A percentile compares a stretch with the other conserved stretches of the same genome.
These are phyloP conservation scores for Symphodus melops DNA, from an alignment of 2,113 vertebrate species.

Conservation along the genomic window DNA sequence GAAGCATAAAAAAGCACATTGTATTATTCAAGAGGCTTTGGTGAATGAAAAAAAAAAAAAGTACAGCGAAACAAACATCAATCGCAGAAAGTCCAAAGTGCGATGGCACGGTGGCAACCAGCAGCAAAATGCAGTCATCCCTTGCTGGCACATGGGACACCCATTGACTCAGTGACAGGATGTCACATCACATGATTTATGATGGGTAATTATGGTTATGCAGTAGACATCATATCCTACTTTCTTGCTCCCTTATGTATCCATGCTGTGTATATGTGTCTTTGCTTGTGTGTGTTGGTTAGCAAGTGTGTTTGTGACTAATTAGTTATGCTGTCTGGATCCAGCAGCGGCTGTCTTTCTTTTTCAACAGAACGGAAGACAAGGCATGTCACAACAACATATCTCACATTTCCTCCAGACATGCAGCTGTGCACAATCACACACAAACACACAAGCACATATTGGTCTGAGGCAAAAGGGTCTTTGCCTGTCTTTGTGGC, in stretches of 20 bases:
- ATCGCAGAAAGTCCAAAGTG: slow-evolving; percentile 11
- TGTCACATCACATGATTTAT: slow-evolving; percentile 84
- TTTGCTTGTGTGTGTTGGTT: slow-evolving; percentile 28
- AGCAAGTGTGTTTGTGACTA: slow-evolving; percentile 71
- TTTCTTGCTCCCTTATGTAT: slow-evolving; percentile 62
- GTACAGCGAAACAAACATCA: slow-evolving; percentile 35
- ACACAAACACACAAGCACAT: slow-evolving; percentile 15
- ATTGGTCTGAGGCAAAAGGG: slow-evolving; percentile 23
- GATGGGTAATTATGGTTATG: slow-evolving; percentile 84
- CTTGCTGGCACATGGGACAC: slow-evolving; percentile 61
- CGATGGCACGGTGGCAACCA: slow-evolving; percentile 46
- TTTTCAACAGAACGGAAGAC: slow-evolving; percentile 75
- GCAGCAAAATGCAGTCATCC: slow-evolving; percentile 76
- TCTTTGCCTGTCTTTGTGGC: neutral
- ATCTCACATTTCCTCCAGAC: slow-evolving; percentile 72
- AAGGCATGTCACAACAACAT: slow-evolving; percentile 83
- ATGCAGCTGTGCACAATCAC: slow-evolving; percentile 32
- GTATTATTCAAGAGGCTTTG: slow-evolving; percentile 40
- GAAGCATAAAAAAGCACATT: slow-evolving; percentile 56
- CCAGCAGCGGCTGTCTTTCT: slow-evolving; percentile 79
- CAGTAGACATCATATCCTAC: slow-evolving; percentile 83
- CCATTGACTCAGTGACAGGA: slow-evolving; percentile 75
- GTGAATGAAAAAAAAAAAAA: slow-evolving; percentile 44
- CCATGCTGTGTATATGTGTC: slow-evolving; percentile 42
- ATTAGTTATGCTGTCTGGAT: slow-evolving; percentile 86